phyloP scores from a whole-genome alignment of 2,888 invertebrate genomes.

The Cheilosia grossa region DNA sequence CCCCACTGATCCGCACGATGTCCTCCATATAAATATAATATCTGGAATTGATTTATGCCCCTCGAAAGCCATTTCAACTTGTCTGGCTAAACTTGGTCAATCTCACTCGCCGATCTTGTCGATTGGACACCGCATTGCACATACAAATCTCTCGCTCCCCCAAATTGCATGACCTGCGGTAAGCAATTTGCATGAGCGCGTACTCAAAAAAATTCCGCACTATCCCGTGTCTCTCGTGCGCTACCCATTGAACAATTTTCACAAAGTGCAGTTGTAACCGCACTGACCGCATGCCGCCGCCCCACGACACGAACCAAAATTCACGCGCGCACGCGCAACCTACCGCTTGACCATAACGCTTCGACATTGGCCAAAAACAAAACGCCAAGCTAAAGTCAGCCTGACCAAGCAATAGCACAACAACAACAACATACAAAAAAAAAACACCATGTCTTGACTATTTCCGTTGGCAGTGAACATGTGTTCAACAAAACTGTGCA shows the following conservation, averaged over 20 bases:
- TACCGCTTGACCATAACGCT: conserved; percentile 49
- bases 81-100: conserved; percentile 21
- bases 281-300: conserved; percentile 53
- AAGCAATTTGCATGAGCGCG: conserved; percentile 60
- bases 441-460: conserved; percentile 63
- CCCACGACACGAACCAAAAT: conserved; percentile 59
- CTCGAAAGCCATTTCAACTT: conserved; percentile 37
- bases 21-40: neutral
- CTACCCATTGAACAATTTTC: conserved; percentile 51
- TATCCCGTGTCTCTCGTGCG: conserved; percentile 17
- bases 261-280: conserved; percentile 34
- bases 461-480: conserved; percentile 74
- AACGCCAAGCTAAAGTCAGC: conserved; percentile 42
- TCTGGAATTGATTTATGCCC: conserved; percentile 23
- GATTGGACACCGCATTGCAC: conserved; percentile 2
- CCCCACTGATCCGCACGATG: neutral
- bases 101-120: conserved; percentile 29
- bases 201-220: conserved; percentile 45
- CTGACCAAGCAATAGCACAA: conserved; percentile 7
- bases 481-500: conserved; percentile 74
- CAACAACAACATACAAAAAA: conserved; percentile 24
- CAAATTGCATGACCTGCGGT: conserved; percentile 65
- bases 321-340: conserved; percentile 41
- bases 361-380: conserved; percentile 23
- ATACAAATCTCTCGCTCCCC: conserved; percentile 33